phyloP scores from a whole-genome alignment of 1,140 invertebrate species.

The Drosophila auraria region DNA sequence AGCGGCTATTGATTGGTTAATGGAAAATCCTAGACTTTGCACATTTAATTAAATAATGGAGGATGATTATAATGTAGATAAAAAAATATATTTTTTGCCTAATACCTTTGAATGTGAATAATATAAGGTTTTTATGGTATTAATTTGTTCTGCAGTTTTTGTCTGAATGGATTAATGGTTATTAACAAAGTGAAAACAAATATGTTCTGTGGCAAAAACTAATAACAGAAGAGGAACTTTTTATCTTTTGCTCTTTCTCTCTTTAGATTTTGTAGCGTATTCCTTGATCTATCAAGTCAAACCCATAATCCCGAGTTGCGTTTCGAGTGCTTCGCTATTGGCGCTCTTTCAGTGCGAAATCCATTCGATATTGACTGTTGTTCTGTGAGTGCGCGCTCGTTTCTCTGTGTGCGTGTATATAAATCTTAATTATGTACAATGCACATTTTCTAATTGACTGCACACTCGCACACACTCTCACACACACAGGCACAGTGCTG shows the following conservation, averaged over 20 bases:
- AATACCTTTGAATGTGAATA: not conserved
- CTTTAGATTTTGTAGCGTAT: constrained; percentile 11
- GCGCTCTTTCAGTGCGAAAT: constrained; percentile 41
- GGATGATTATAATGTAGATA: no score
- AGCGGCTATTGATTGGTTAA: not conserved
- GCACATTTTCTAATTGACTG: constrained; percentile 82
- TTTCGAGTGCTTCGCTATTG: constrained; percentile 34
- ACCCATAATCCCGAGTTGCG: not conserved
- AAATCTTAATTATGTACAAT: constrained; percentile 82
- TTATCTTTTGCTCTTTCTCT: not conserved
- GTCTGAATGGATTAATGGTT: not conserved
- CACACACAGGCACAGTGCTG: constrained; percentile 1
- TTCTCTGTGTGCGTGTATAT: constrained; percentile 55
- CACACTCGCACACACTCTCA: constrained; percentile 40
- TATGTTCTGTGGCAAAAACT: no score
- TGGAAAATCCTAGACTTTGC: no score
- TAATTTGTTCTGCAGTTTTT: not conserved
- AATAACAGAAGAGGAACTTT: no score
- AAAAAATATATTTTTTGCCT: not conserved
- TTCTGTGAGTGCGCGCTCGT: constrained; percentile 30
- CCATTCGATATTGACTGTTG: constrained; percentile 71
- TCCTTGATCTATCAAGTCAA: constrained; percentile 15
- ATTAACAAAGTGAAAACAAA: no score
- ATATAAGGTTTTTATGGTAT: not conserved
- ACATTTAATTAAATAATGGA: no score